These are phyloP conservation scores for Mythimna ferrago DNA, from an alignment of 2,888 invertebrate species.

Conservation along the genomic window DNA sequence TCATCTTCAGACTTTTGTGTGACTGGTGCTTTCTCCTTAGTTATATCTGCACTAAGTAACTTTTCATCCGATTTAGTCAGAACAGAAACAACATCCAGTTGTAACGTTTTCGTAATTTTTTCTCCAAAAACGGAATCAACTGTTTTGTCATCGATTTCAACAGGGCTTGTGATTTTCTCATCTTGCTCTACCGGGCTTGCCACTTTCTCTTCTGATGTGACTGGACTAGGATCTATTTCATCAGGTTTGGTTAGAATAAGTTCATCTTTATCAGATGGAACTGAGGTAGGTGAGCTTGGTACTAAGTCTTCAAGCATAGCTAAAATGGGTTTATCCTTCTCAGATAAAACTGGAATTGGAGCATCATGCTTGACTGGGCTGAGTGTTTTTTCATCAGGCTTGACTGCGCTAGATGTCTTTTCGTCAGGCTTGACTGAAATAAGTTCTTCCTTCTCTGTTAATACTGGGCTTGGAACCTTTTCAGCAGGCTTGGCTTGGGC, in stretches of 20 bases:
- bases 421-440: constrained; percentile 28
- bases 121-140: constrained; percentile 29
- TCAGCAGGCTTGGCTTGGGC: constrained; percentile 13
- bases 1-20: constrained; percentile 2
- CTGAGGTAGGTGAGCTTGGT: not conserved
- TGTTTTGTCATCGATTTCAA: not conserved
- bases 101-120: constrained; percentile 23
- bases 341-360: no score
- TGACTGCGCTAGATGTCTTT: constrained; percentile 5
- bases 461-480: constrained; percentile 8
- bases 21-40: constrained; percentile 5
- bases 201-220: constrained; percentile 1
- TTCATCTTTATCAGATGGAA: not conserved
- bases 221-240: constrained; percentile 32
- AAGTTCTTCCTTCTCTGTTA: constrained; percentile 11
- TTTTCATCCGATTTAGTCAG: constrained; percentile 14
- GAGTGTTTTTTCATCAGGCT: not conserved
- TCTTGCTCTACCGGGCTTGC: not conserved
- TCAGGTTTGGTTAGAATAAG: not conserved
- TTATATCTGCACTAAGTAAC: constrained; percentile 13
- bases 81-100: constrained; percentile 22
- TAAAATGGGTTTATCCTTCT: no score
- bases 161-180: not conserved
- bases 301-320: no score
- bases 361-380: not conserved